phyloP scores from a whole-genome alignment of 2,797 vertebrate species.

The Liasis olivaceus region DNA sequence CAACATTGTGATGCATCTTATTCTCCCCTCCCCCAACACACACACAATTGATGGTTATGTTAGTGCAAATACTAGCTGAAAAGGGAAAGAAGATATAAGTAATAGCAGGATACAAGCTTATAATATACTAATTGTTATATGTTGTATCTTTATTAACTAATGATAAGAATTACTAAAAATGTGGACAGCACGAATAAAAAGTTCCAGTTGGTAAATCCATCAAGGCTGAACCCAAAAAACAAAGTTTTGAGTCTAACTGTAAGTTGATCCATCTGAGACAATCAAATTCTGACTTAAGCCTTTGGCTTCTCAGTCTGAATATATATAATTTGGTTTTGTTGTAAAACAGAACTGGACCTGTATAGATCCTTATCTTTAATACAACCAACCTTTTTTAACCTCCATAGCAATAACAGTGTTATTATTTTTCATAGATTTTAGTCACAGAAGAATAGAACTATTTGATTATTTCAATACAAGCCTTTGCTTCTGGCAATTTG shows the following conservation, averaged over 20 bases:
- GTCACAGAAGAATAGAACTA: not conserved
- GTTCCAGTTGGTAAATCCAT: not conserved
- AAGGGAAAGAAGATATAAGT: not conserved
- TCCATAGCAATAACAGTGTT: not conserved
- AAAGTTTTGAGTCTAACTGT: not conserved
- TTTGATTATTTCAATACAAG: conserved; percentile 13
- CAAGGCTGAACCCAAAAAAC: not conserved
- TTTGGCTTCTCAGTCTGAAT: conserved; percentile 15
- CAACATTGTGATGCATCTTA: not conserved
- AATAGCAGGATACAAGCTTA: not conserved
- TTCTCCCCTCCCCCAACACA: not conserved
- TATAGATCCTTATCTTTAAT: conserved; percentile 16
- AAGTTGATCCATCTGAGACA: not conserved
- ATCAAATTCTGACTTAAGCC: not conserved
- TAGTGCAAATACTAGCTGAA: not conserved
- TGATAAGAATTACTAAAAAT: not conserved
- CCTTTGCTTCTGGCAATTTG: not conserved
- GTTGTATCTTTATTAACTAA: not conserved
- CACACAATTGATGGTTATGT: not conserved
- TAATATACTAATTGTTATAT: not conserved
- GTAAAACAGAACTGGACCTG: not conserved
- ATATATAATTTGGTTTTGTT: not conserved
- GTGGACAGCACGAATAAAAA: not conserved
- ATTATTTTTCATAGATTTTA: not conserved
- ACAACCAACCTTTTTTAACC: not conserved